Percentiles rank a stretch among this genome's conserved stretches.
These are phyloP conservation scores for Paratrypauchen microcephalus DNA, from an alignment of 2,797 vertebrate species.

Conservation along the genomic window DNA sequence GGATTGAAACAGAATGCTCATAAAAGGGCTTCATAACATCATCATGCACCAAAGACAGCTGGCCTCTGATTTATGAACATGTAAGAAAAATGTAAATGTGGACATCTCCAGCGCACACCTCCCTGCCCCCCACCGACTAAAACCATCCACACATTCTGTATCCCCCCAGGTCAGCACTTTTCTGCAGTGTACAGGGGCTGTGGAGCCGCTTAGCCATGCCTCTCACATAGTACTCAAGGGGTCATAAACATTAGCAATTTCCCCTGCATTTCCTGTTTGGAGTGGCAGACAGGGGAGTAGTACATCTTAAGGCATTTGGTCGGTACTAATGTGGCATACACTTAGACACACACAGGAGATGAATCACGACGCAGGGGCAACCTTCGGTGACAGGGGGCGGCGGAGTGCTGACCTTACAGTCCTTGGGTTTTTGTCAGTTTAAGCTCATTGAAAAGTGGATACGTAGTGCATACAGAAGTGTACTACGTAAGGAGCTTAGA, in stretches of 20 bases:
- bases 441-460: slow-evolving; percentile 10
- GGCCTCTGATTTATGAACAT: slow-evolving; percentile 26
- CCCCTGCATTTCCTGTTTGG: slow-evolving; percentile 65
- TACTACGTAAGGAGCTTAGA: neutral
- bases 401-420: slow-evolving; percentile 39
- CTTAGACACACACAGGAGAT: slow-evolving; percentile 58
- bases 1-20: neutral
- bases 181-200: slow-evolving; percentile 44
- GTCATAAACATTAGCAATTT: slow-evolving; percentile 73
- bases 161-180: slow-evolving; percentile 61
- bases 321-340: slow-evolving; percentile 70
- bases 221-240: slow-evolving; percentile 33
- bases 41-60: slow-evolving; percentile 23
- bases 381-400: slow-evolving; percentile 28
- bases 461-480: slow-evolving; percentile 11
- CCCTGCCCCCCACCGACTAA: slow-evolving; percentile 8
- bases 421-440: slow-evolving; percentile 13
- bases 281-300: slow-evolving; percentile 50
- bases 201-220: slow-evolving; percentile 57
- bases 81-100: slow-evolving; percentile 33
- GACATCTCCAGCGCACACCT: slow-evolving; percentile 12
- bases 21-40: slow-evolving; percentile 7
- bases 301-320: slow-evolving; percentile 57
- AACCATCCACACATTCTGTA: slow-evolving; percentile 38
- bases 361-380: slow-evolving; percentile 56